Evolutionary conservation across 2,888 invertebrate species (phyloP), one percentile per base, ranked within the genome.

Genomic region (Caenorhabditis virilis): DNA sequence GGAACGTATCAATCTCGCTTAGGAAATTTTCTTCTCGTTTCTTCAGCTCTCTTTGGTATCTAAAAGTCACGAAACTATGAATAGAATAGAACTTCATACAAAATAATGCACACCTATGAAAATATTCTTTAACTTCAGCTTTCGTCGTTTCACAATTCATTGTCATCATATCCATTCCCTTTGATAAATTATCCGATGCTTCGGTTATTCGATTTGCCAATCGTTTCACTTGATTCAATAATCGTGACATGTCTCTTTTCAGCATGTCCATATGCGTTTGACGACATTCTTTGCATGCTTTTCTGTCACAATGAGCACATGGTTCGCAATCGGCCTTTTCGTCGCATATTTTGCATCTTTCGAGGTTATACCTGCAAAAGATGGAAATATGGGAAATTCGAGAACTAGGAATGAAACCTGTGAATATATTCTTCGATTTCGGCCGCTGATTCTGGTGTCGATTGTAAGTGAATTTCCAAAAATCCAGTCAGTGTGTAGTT

Each of bases 281-380:
- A 85, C 94, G 94, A 86, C 98, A 98, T 83, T 94, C 93, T 55
- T 67, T 68, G 47, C 64, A 65, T 18, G 65, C 67, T 48, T 70
- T 71, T 41, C 95, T 93, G 83, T 95, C 94, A 86, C 98, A 98
- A 85, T 98, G 97, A 25, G 91, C 90, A 85, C 97, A 98, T 47
- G 57, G 69, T 22, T 78, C 78, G 35, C 83, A 78, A 59, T 83
- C 80, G 6, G 82, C 79, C 61, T 84, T 84, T 56, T 84, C 83
- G 51, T 83, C 82, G 60, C 84, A 84, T 2, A 84, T 77, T 39
- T 78, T 77, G 63, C 84, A 84, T 27, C 82, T 58, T 53, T 83
- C 83, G 68, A 82, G 57, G 57, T 83, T 83, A 65, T 82, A 83
- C 50, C 82, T 83, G 60, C 39, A 69, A 48, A n/a, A n/a, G n/a